Base-by-base conservation (phyloP, 1,140 invertebrate genomes). In the Bombus impatiens region DNA sequence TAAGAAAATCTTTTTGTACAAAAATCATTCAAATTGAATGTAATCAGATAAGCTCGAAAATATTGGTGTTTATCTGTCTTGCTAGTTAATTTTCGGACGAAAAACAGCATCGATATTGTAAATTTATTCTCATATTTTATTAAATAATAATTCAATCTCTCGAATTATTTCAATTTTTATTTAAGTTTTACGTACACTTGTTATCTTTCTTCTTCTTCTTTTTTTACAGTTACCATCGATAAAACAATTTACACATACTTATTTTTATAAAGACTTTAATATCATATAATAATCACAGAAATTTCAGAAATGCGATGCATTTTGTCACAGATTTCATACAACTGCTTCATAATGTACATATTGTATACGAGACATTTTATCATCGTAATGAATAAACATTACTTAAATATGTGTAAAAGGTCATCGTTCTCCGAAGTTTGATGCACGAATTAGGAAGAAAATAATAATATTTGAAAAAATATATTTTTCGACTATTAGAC, bases 291-390 rank as follows among this genome's bases (percentile, higher is more conserved):
- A 1, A 53, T 70, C 32, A 32, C 0, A 35, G 22, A 42, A 37
- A 78, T 40, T 78, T 13, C 18, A 15, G 1, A 59, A 84, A n/a
- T 53, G 9, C 47, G 37, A 79, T 79, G 47, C 37, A 84, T 78
- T 84, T 78, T 70, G n/a, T 25, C 28, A 76, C 22, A 75, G 18
- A 53, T 53, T 62, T 32, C n/a, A 44, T 53, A 35, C 4, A 22
- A 79, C n/a, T 78, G 75, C 22, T 78, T 78, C 47, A 22, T 74
- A 25, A 57, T 72, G 65, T 71, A 78, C 25, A 78, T 84, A 84
- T 42, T 35, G 44, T 71, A 71, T 84, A 71, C 37, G 40, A 79
- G 28, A 37, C 44, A 77, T 68, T 70, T 78, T 8, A 40, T n/a
- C 53, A 37, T 67, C 12, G 3, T 22, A 44, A 47, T 35, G 68